These are phyloP conservation scores for Aelia acuminata DNA, from an alignment of 2,888 invertebrate genomes.

Conservation along the genomic window DNA sequence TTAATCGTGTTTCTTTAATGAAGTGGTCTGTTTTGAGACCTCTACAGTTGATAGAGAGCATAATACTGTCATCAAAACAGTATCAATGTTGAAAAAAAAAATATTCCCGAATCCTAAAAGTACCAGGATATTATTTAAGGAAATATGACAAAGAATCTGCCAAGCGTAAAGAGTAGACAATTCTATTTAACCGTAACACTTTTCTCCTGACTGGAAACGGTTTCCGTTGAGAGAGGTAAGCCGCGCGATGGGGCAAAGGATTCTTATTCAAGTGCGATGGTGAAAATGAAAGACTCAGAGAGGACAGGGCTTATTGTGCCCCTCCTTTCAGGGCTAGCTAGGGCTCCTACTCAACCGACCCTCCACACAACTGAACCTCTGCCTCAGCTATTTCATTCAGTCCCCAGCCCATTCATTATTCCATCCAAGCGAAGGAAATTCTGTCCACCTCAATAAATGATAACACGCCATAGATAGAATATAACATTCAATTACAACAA, in stretches of 20 bases:
- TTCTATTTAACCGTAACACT: background rate
- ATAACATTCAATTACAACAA: too few species aligned
- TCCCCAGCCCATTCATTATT: background rate
- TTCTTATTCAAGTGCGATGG: constrained; percentile 5
- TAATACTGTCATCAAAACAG: too few species aligned
- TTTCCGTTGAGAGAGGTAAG: background rate
- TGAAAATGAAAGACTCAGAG: constrained; percentile 7
- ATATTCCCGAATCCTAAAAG: too few species aligned
- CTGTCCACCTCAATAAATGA: too few species aligned
- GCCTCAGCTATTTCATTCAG: background rate
- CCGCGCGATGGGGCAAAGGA: background rate
- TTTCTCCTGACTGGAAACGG: background rate
- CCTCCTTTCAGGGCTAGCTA: background rate
- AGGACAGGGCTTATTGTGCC: background rate
- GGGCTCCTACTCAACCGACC: background rate
- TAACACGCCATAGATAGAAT: too few species aligned
- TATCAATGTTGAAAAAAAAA: too few species aligned
- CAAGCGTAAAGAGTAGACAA: background rate
- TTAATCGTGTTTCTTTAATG: too few species aligned
- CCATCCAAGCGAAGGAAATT: background rate
- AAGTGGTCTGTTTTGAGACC: too few species aligned
- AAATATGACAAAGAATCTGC: too few species aligned
- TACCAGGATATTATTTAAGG: too few species aligned
- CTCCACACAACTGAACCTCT: background rate
- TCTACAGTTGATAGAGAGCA: too few species aligned